These are phyloP conservation scores for Mycetomoellerius zeteki DNA, from an alignment of 1,140 invertebrate genomes.

Conservation along the genomic window DNA sequence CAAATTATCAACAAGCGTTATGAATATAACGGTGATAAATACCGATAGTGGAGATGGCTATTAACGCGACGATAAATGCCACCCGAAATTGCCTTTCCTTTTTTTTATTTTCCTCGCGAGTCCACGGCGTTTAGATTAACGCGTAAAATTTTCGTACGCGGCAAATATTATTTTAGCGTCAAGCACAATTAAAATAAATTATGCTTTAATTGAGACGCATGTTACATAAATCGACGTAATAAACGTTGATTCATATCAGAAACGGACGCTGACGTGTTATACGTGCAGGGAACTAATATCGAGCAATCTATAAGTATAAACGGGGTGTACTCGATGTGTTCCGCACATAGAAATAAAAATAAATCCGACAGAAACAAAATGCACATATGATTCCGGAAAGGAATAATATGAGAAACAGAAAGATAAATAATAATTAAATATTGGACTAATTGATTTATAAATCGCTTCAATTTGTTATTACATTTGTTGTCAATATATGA, in stretches of 20 bases:
- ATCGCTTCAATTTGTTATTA: not conserved
- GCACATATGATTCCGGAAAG: not conserved
- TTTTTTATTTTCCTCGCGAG: not conserved
- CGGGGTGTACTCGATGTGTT: not conserved
- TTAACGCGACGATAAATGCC: constrained; percentile 22
- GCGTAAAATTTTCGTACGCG: not conserved
- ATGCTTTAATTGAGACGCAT: constrained; percentile 52
- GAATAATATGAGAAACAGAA: not conserved
- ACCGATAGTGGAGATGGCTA: not conserved
- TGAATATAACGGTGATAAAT: constrained; percentile 39
- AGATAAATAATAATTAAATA: constrained; percentile 16
- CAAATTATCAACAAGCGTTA: not conserved
- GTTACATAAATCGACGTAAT: constrained; percentile 62
- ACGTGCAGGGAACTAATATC: constrained; percentile 1
- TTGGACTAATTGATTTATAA: not conserved
- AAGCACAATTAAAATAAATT: constrained; percentile 48
- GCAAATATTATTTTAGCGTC: not conserved
- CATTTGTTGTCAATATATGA: not conserved
- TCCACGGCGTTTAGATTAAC: not conserved
- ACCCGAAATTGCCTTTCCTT: not conserved
- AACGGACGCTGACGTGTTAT: not conserved
- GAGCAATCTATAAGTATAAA: constrained; percentile 53
- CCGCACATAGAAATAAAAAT: constrained; percentile 1
- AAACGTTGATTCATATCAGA: constrained; percentile 41
- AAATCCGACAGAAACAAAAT: constrained; percentile 14